These are phyloP conservation scores for Leptothorax acervorum DNA, from an alignment of 2,888 invertebrate species.

Conservation along the genomic window DNA sequence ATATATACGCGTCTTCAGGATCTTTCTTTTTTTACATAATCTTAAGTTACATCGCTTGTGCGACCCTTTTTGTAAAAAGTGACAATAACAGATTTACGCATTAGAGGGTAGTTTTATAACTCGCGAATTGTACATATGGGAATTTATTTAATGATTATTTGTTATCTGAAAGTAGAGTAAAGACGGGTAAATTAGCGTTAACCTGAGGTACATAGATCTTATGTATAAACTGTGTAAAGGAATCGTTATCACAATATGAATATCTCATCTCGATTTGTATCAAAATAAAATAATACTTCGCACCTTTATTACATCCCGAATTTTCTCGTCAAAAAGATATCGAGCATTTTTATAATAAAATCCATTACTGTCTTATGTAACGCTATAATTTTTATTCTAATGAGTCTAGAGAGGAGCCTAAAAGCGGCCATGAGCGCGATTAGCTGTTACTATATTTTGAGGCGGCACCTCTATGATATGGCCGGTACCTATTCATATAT, in stretches of 20 bases:
- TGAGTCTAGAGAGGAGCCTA: too few species aligned
- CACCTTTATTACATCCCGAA: not conserved
- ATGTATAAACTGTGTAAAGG: conserved; percentile 74
- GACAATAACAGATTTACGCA: conserved; percentile 10
- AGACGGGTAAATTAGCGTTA: conserved; percentile 73
- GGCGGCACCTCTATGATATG: too few species aligned
- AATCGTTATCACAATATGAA: conserved; percentile 76
- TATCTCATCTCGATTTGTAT: conserved; percentile 75
- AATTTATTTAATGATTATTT: conserved; percentile 74
- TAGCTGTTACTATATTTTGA: too few species aligned
- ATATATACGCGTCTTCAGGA: conserved; percentile 56
- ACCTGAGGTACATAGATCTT: conserved; percentile 69
- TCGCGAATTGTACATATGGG: conserved; percentile 71
- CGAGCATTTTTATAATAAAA: not conserved
- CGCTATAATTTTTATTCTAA: not conserved
- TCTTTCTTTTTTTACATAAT: conserved; percentile 50
- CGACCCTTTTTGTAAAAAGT: conserved; percentile 40
- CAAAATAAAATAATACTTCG: not conserved
- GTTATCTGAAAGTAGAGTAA: conserved; percentile 69
- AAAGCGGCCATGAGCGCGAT: too few species aligned
- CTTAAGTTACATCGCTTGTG: conserved; percentile 16
- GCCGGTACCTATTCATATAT: too few species aligned
- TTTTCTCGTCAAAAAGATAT: not conserved
- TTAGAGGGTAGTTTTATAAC: conserved; percentile 39
- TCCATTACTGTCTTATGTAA: not conserved